Percentiles rank a stretch among this genome's conserved stretches.
phyloP scores from a whole-genome alignment of 2,113 vertebrate genomes.

The Carollia perspicillata region DNA sequence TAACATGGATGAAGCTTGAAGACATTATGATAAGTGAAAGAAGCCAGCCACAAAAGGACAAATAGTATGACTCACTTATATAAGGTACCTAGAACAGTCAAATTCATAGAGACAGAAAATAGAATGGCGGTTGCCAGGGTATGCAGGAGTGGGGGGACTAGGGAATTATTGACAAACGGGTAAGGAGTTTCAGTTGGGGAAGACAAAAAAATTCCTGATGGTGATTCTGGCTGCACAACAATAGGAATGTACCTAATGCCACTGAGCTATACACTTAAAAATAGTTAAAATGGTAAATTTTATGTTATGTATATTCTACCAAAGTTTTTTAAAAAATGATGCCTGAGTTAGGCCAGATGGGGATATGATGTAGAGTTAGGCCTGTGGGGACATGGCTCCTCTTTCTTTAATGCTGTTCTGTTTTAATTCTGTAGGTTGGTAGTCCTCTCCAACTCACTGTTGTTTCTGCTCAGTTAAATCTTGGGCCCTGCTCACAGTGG shows the following conservation, averaged over 20 bases:
- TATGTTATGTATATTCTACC: background rate
- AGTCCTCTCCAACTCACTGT: background rate
- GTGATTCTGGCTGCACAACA: background rate
- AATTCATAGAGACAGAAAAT: background rate
- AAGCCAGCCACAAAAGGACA: background rate
- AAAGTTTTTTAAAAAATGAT: background rate
- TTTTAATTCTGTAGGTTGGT: background rate
- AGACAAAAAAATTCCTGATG: background rate
- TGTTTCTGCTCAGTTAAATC: background rate
- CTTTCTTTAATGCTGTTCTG: background rate
- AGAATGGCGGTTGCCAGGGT: background rate
- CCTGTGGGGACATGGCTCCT: background rate
- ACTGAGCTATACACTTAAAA: background rate
- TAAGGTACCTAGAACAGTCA: background rate
- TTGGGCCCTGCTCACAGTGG: background rate
- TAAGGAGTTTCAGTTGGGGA: background rate
- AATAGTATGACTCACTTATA: background rate
- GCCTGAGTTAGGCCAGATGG: background rate
- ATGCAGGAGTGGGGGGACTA: background rate
- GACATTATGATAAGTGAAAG: background rate
- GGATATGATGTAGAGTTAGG: background rate
- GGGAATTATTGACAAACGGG: background rate
- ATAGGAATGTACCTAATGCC: background rate
- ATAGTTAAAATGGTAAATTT: background rate
- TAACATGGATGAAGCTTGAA: background rate